These are phyloP conservation scores for Anoura caudifer DNA, from an alignment of 2,113 vertebrate species.

Conservation along the genomic window DNA sequence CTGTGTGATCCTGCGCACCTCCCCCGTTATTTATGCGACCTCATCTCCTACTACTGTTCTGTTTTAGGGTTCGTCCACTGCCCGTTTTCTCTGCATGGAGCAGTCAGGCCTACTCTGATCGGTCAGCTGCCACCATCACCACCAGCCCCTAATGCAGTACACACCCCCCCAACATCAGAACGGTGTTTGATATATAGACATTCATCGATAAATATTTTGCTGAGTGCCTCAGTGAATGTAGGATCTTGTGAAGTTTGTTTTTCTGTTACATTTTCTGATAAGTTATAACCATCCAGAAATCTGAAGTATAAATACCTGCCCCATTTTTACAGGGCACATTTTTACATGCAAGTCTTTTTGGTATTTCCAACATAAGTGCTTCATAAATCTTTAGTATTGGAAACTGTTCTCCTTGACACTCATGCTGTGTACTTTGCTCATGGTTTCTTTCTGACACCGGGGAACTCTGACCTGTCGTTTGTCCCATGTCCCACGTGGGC, in stretches of 20 bases:
- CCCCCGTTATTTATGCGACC: not conserved
- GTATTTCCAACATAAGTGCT: not conserved
- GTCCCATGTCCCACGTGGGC: not conserved
- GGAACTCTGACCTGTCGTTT: not conserved
- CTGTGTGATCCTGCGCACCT: not conserved
- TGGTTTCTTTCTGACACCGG: not conserved
- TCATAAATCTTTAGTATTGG: not conserved
- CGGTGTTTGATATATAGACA: not conserved
- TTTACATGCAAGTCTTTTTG: not conserved
- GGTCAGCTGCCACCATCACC: not conserved
- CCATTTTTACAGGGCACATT: not conserved
- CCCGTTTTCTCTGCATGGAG: not conserved
- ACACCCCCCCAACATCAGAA: not conserved
- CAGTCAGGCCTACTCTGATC: not conserved
- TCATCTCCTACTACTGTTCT: not conserved
- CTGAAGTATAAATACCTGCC: not conserved
- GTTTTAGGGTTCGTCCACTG: not conserved
- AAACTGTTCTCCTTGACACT: not conserved
- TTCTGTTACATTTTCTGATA: slow-evolving; percentile 17
- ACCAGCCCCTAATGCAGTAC: not conserved
- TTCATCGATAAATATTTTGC: not conserved
- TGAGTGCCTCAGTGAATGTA: not conserved
- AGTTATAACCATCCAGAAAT: not conserved
- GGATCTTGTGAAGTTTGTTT: not conserved
- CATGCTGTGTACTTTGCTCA: not conserved